These are phyloP conservation scores for Amphipoea oculea DNA, from an alignment of 2,888 invertebrate genomes.

Conservation along the genomic window DNA sequence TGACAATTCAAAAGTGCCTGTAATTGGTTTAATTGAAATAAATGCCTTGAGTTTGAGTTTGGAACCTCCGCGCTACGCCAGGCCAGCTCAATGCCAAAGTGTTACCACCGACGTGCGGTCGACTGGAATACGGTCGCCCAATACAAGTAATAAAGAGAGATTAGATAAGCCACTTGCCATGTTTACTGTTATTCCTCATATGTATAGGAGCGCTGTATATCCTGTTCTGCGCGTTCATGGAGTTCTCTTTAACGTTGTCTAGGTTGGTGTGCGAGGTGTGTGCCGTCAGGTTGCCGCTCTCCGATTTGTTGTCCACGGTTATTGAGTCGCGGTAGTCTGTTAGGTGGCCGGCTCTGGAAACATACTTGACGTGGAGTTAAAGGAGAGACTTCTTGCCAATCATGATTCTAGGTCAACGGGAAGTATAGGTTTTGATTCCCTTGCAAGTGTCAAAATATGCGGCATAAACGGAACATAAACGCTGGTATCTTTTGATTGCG, in stretches of 20 bases:
- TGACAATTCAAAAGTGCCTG: no score
- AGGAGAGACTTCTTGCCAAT: no score
- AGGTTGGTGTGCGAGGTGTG: slow-evolving; percentile 86
- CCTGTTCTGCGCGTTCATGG: slow-evolving; percentile 80
- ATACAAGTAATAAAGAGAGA: neutral
- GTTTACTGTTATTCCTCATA: slow-evolving; percentile 86
- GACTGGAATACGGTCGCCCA: neutral
- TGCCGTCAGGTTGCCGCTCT: slow-evolving; percentile 84
- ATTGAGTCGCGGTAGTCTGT: slow-evolving; percentile 86
- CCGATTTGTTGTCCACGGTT: slow-evolving; percentile 85
- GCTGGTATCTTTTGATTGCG: no score
- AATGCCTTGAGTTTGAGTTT: no score
- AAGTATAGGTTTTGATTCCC: no score
- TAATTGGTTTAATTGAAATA: no score
- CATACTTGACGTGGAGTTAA: neutral
- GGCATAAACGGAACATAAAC: no score
- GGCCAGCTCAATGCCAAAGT: neutral
- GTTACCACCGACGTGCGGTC: neutral
- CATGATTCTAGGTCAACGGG: no score
- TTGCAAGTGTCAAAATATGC: no score
- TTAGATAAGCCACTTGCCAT: slow-evolving; percentile 74
- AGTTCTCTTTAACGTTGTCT: slow-evolving; percentile 81
- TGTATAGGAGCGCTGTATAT: slow-evolving; percentile 88
- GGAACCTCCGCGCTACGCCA: neutral
- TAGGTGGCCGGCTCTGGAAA: slow-evolving; percentile 79